phyloP scores from a whole-genome alignment of 1,140 invertebrate species.

The Leucophenga varia region DNA sequence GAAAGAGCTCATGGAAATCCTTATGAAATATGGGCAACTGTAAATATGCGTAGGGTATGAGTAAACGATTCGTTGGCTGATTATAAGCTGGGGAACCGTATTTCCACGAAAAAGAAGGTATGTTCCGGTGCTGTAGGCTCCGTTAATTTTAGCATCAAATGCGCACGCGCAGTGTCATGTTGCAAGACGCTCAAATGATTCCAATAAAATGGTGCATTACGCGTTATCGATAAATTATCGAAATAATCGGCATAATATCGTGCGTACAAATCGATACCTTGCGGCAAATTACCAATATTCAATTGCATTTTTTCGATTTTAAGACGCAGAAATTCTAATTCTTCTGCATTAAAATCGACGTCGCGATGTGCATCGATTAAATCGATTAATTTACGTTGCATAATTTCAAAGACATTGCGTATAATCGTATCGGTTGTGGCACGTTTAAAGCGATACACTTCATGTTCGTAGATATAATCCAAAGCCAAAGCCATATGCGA shows the following conservation, averaged over 20 bases:
- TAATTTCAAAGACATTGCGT: background rate
- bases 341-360: background rate
- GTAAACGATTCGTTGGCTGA: constrained; percentile 7
- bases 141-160: background rate
- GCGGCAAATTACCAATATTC: constrained; percentile 12
- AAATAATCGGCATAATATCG: background rate
- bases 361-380: too few species aligned
- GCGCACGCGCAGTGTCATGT: background rate
- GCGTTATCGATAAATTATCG: background rate
- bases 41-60: constrained; percentile 14
- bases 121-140: background rate
- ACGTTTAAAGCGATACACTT: background rate
- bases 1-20: constrained; percentile 4
- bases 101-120: constrained; percentile 1
- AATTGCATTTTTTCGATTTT: constrained; percentile 4
- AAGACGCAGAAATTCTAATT: background rate
- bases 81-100: constrained; percentile 7
- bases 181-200: constrained; percentile 8
- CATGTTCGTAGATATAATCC: constrained; percentile 8
- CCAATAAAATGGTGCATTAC: constrained; percentile 1
- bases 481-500: constrained; percentile 4
- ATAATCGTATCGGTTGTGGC: background rate
- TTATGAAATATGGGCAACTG: constrained; percentile 13
- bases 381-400: background rate
- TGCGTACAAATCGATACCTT: background rate